These are phyloP conservation scores for Mellivora capensis DNA, from an alignment of 2,113 vertebrate genomes.

Conservation along the genomic window DNA sequence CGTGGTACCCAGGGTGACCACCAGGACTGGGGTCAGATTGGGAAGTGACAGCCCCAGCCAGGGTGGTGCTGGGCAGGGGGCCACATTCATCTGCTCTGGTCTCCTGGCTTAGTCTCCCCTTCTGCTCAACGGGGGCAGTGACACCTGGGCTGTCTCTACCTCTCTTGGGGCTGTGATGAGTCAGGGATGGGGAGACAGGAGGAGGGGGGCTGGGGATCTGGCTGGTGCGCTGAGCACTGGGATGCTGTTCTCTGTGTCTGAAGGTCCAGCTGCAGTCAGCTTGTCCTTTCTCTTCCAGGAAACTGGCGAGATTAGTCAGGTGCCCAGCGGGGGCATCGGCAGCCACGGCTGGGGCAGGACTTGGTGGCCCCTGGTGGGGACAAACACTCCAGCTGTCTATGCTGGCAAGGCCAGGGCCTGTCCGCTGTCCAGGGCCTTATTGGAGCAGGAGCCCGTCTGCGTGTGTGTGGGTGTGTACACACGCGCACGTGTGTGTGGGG, in stretches of 20 bases:
- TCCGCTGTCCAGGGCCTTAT: neutral
- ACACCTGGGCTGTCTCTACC: neutral
- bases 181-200: neutral
- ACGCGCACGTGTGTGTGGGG: no score
- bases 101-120: neutral
- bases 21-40: neutral
- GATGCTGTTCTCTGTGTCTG: neutral
- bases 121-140: neutral
- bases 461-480: neutral
- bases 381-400: neutral
- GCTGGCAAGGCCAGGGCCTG: no score
- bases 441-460: neutral
- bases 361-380: neutral
- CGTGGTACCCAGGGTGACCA: neutral
- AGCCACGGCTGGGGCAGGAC: neutral
- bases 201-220: no score
- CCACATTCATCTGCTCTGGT: neutral
- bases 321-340: no score
- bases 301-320: neutral
- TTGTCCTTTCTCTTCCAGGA: neutral
- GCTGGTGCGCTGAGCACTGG: accelerated
- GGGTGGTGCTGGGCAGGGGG: neutral
- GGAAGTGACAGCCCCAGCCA: neutral
- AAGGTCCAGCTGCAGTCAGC: neutral
- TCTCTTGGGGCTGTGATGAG: neutral